A percentile compares a stretch with the other conserved stretches of the same genome.
phyloP scores from a whole-genome alignment of 2,797 vertebrate genomes.

The Chrysocyon brachyurus region DNA sequence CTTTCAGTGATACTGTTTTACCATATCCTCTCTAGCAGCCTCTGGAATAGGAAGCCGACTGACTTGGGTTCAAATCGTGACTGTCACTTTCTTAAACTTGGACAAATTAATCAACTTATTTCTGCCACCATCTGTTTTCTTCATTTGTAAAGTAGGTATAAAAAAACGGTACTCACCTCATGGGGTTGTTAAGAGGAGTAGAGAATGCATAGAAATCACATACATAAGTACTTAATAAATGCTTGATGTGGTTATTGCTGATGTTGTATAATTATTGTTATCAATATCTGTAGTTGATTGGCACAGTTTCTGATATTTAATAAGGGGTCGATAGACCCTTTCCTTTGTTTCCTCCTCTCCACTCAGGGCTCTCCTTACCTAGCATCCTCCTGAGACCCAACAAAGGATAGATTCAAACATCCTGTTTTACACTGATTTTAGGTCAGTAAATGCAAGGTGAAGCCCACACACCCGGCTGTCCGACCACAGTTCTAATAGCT shows the following conservation, averaged over 20 bases:
- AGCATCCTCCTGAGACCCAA: background rate
- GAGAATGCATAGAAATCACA: background rate
- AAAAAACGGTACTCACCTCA: background rate
- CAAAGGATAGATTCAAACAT: background rate
- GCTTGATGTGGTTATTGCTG: background rate
- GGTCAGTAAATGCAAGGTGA: background rate
- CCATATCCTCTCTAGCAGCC: fast-evolving
- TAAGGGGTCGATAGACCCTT: background rate
- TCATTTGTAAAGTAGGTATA: background rate
- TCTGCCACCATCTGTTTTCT: background rate
- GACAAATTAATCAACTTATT: background rate
- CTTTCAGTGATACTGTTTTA: background rate
- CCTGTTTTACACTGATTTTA: background rate
- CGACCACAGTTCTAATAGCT: background rate
- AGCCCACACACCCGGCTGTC: background rate
- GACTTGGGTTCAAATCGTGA: background rate
- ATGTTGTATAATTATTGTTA: background rate
- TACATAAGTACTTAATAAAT: background rate
- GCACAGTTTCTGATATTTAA: background rate
- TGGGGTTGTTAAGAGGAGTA: background rate
- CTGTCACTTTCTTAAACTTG: background rate
- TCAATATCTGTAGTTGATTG: background rate
- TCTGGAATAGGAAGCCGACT: background rate
- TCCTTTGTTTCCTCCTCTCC: background rate
- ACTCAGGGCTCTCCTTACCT: background rate